phyloP scores from a whole-genome alignment of 2,888 invertebrate species.

The Tetropium fuscum region DNA sequence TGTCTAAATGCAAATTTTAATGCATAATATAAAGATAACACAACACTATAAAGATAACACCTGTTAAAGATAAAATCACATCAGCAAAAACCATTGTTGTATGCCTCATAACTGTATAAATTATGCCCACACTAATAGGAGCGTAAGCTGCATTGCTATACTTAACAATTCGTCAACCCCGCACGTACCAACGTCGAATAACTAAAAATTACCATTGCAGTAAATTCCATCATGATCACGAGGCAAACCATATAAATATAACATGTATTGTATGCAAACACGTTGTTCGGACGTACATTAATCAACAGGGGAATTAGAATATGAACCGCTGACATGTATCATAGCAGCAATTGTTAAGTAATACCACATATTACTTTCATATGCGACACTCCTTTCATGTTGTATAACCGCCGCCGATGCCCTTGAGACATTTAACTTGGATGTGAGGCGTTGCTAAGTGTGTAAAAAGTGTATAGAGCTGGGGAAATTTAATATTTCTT shows the following conservation, averaged over 20 bases:
- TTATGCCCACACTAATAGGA: conserved; percentile 1
- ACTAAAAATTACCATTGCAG: conserved; percentile 9
- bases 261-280: conserved; percentile 6
- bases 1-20: no score
- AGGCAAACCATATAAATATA: conserved; percentile 5
- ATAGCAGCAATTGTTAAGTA: background rate
- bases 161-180: background rate
- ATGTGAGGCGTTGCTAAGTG: no score
- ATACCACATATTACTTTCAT: background rate
- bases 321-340: conserved; percentile 4
- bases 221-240: background rate
- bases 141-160: conserved; percentile 1
- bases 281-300: conserved; percentile 8
- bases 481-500: no score
- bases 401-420: no score
- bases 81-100: no score
- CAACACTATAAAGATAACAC: no score
- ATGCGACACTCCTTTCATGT: no score
- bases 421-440: no score
- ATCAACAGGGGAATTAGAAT: background rate
- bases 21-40: no score
- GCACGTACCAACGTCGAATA: conserved; percentile 7
- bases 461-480: no score
- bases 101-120: background rate
- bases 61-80: background rate